Base-by-base conservation (phyloP, 2,113 vertebrate genomes). In the Strix uralensis region DNA sequence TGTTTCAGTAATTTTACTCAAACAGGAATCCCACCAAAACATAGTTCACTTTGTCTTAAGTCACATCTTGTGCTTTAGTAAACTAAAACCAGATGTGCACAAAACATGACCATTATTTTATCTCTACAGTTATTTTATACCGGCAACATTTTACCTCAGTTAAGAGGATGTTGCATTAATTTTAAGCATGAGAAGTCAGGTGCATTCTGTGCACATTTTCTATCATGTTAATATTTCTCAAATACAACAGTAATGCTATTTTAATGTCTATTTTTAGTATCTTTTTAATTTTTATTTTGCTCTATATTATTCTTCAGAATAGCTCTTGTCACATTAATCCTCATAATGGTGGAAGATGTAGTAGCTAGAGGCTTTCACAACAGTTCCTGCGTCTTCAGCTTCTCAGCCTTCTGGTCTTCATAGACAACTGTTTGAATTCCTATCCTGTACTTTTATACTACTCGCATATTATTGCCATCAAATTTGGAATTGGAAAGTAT, bases 301-400 rank as follows among this genome's bases (percentile, higher is more conserved):
- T 67, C 5, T 69, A 46, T 98, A 69, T 97, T 97, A 52, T 57
- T 96, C 89, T 98, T 97, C 79, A 97, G 97, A 55, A 66, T 78
- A 77, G 55, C 59, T 95, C 23, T 97, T 57, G 97, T 96, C 13
- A 98, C 97, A 96, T 98, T 99, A 57, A 98, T 98, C 97, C 98
- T 91, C 42, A 36, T 83, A 57, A 73, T 57, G 22, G 16, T 49
- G 34, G 65, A 82, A 71, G 23, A 61, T 19, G 15, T 9, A 66
- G 40, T 25, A 30, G 47, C 49, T 71, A 38, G 65, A 77, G 10
- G 23, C 27, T 91, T 81, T 91, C 27, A 44, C 22, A 61, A 38
- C 22, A 22, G 3, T 85, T 81, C 9, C 13, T 49, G 20, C 3
- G 2, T 91, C 32, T 92, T 59, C 79, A 73, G 49, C 54, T 94